phyloP scores from a whole-genome alignment of 2,113 vertebrate species.

The Dipodomys stephensi region DNA sequence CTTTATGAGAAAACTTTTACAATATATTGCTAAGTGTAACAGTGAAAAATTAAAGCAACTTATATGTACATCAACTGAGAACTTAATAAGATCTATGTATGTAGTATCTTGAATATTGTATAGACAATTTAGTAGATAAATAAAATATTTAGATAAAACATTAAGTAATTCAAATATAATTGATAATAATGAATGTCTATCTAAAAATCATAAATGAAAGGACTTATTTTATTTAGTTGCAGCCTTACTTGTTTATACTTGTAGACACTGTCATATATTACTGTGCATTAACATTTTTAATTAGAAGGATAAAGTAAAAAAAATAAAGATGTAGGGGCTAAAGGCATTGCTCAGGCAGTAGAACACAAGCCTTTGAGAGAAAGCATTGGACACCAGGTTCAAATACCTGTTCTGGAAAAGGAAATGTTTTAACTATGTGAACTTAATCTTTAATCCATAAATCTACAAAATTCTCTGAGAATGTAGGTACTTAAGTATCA shows the following conservation, averaged over 20 bases:
- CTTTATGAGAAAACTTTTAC: not conserved
- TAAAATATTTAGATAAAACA: not conserved
- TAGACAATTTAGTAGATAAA: not conserved
- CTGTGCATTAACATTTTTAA: not conserved
- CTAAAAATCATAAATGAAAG: not conserved
- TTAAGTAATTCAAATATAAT: no score
- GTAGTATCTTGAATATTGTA: not conserved
- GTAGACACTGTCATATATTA: not conserved
- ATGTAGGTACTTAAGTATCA: not conserved
- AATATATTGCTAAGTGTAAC: not conserved
- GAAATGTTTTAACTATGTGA: no score
- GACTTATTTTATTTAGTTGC: not conserved
- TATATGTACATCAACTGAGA: not conserved
- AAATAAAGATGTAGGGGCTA: not conserved
- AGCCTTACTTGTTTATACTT: not conserved
- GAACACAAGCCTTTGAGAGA: not conserved
- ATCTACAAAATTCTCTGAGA: no score
- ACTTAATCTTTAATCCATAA: no score
- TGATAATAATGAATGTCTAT: no score
- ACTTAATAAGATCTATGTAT: not conserved
- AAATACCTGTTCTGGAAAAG: not conserved
- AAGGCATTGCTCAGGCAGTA: no score
- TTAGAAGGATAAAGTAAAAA: not conserved
- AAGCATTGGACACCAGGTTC: not conserved
- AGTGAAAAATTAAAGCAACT: conserved; percentile 8